Base-by-base conservation (phyloP, 2,888 invertebrate genomes). In the Eudasyphora cyanicolor region DNA sequence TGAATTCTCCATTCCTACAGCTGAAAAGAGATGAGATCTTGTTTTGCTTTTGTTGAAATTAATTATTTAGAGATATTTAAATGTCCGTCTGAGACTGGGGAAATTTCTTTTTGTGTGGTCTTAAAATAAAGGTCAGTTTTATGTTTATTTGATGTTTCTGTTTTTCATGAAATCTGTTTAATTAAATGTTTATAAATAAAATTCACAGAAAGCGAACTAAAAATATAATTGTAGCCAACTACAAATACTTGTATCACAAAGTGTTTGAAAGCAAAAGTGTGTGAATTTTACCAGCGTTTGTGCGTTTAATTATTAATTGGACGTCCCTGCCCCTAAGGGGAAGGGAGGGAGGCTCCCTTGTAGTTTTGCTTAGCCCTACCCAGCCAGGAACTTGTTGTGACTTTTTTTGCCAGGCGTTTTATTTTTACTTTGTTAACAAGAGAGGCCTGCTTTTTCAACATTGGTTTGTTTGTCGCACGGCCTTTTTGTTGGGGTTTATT, bases 231-330 rank as follows among this genome's bases (percentile, higher is more conserved):
- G 10, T 57, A 24, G 32, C 62, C 42, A 35, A 73, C n/a, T 38
- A 64, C 35, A 64, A 38, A 6, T n/a, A 64, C 19, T 35, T 5
- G 2, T 35, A 4, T 32, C 35, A 19, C 27, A 60, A 64, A 35
- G 35, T 35, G 64, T 64, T n/a, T 45, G 24, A 49, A 69, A 29
- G 27, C 21, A n/a, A 62, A 62, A 5, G 17, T 45, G 14, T 45
- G 27, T 21, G 0, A 14, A 7, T 38, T 24, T 35, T 24, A 35
- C 10, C 29, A n/a, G 64, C 64, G 64, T 67, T 67, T 67, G 42
- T 67, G 67, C 67, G 67, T 67, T 67, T 21, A 67, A 67, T 67
- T 42, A 38, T 67, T 42, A 67, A 67, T 67, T 42, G 67, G 67
- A 24, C 10, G 7, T 29, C 60, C 60, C 29, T n/a, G n/a, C 29